phyloP scores from a whole-genome alignment of 1,140 invertebrate species.

The Conus ventricosus region DNA sequence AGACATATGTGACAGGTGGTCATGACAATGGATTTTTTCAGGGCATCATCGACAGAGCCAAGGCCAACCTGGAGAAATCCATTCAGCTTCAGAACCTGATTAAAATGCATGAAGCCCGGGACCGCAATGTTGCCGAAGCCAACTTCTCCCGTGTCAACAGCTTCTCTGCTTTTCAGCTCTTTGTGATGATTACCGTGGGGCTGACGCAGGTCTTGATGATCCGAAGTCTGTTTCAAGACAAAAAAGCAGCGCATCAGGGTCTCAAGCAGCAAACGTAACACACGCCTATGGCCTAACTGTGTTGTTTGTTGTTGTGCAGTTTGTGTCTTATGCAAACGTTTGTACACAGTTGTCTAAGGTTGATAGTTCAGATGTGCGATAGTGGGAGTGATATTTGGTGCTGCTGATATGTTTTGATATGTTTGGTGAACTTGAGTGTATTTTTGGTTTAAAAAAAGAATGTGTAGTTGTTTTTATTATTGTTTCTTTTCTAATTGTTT shows the following conservation, averaged over 20 bases:
- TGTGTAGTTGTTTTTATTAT: no score
- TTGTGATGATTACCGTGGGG: constrained; percentile 83
- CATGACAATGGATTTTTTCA: constrained; percentile 58
- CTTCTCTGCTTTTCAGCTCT: constrained; percentile 84
- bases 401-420: background rate
- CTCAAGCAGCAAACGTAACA: constrained; percentile 29
- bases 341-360: background rate
- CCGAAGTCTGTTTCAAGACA: constrained; percentile 82
- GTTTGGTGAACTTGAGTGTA: background rate
- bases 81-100: constrained; percentile 84
- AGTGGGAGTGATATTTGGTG: background rate
- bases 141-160: constrained; percentile 84
- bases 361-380: background rate
- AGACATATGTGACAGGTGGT: no score
- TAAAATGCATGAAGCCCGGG: constrained; percentile 84
- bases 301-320: background rate
- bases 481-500: no score
- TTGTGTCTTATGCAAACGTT: background rate
- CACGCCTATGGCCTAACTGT: no score
- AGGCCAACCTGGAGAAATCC: constrained; percentile 80
- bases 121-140: constrained; percentile 86
- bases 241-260: constrained; percentile 38
- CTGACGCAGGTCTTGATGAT: constrained; percentile 81
- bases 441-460: background rate
- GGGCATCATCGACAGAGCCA: constrained; percentile 79